Evolutionary conservation across 2,113 vertebrate genomes (phyloP).

Genomic region (Tenebrosternarchus preto): DNA sequence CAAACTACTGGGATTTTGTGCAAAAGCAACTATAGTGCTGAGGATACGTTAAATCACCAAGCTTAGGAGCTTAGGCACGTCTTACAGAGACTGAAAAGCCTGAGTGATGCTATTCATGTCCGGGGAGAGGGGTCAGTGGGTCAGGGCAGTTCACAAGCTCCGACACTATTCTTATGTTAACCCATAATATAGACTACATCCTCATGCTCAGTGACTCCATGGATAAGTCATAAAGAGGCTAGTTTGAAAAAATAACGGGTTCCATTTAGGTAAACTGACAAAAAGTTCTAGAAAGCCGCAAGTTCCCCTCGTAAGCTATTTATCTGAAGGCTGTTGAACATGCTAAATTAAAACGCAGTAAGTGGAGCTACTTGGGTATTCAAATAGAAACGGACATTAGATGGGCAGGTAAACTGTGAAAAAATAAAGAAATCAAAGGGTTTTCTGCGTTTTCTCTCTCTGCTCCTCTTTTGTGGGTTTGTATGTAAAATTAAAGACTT

Average conservation of each 20-base stretch:
- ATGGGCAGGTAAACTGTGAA: no score
- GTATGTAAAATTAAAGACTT: no score
- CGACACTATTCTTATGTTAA: constrained; percentile 43
- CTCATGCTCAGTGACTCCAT: not conserved
- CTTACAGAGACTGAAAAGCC: constrained; percentile 43
- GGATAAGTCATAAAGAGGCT: constrained; percentile 9
- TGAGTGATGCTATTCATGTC: constrained; percentile 46
- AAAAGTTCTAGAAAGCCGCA: no score
- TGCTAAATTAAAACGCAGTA: not conserved
- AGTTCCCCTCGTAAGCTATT: no score
- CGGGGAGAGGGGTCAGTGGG: constrained; percentile 82
- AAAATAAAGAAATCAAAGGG: no score
- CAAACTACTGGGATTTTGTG: constrained; percentile 39
- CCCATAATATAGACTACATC: constrained; percentile 33
- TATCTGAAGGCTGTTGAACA: not conserved
- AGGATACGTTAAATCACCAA: constrained; percentile 51
- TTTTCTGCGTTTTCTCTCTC: no score
- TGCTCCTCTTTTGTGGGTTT: no score
- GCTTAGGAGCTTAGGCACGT: constrained; percentile 48
- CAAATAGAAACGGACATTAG: no score
- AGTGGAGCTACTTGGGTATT: no score
- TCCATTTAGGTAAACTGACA: not conserved
- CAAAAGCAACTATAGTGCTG: constrained; percentile 28
- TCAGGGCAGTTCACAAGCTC: constrained; percentile 87
- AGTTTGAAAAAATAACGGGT: not conserved